phyloP scores from a whole-genome alignment of 2,888 invertebrate species.

The Kuschelorhynchus macadamiae region DNA sequence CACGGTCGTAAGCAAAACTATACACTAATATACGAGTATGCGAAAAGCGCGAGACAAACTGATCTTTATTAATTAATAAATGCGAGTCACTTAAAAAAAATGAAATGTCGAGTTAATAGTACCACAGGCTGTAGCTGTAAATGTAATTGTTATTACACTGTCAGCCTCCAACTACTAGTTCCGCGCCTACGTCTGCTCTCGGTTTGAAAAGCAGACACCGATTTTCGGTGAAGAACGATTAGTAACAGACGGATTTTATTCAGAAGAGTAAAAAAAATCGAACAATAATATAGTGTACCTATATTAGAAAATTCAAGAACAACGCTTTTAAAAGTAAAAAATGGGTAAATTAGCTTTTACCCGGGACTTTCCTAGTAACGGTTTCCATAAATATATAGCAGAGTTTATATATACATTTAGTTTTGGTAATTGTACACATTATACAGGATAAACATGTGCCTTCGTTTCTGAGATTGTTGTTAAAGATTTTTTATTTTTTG shows the following conservation, averaged over 20 bases:
- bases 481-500: no score
- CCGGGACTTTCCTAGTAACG: no score
- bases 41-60: slow-evolving; percentile 2
- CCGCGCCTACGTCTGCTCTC: slow-evolving; percentile 25
- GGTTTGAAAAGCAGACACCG: slow-evolving; percentile 22
- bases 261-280: background rate
- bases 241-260: slow-evolving; percentile 7
- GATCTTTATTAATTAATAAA: slow-evolving; percentile 16
- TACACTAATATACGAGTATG: background rate
- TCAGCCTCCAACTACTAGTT: slow-evolving; percentile 27
- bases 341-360: no score
- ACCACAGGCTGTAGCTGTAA: slow-evolving; percentile 3
- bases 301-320: no score
- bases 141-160: slow-evolving; percentile 31
- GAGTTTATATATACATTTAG: no score
- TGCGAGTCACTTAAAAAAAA: slow-evolving; percentile 10
- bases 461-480: no score
- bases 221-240: slow-evolving; percentile 31
- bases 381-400: no score
- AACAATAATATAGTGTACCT: background rate
- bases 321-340: no score
- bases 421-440: no score
- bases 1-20: no score
- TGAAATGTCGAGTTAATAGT: slow-evolving; percentile 13
- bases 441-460: no score